Percentiles rank a stretch among this genome's conserved stretches.
Conservation (phyloP, 1,140 invertebrate genomes). For the Hylaeus volcanicus region DNA sequence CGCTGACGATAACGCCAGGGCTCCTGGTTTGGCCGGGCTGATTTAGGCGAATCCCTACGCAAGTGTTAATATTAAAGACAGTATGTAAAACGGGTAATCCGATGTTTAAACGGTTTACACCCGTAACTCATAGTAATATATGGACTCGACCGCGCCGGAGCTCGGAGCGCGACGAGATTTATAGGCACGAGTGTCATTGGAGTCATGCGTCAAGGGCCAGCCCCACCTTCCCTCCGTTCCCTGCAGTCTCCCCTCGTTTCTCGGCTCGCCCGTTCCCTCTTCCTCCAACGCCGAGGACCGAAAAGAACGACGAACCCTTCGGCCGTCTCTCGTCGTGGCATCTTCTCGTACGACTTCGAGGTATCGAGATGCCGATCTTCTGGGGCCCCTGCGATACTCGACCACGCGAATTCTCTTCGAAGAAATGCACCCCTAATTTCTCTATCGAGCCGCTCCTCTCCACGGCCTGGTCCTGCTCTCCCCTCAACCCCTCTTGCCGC, state of each 20-base stretch:
- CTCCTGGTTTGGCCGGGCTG: conserved; percentile 48
- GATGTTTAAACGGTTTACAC: conserved; percentile 79
- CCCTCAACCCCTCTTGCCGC: neutral
- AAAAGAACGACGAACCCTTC: conserved; percentile 34
- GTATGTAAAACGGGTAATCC: conserved; percentile 78
- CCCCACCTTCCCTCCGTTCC: conserved; percentile 16
- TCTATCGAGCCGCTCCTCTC: conserved; percentile 21
- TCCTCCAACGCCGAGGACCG: neutral
- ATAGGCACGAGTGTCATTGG: conserved; percentile 78
- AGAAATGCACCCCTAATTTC: conserved; percentile 42
- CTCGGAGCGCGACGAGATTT: conserved; percentile 72
- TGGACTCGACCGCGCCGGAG: conserved; percentile 70
- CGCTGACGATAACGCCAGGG: neutral
- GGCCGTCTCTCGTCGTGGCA: conserved; percentile 21
- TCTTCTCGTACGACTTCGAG: conserved; percentile 28
- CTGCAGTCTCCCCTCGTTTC: no score
- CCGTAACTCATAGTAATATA: conserved; percentile 79
- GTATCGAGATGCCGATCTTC: conserved; percentile 54
- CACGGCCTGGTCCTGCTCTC: neutral
- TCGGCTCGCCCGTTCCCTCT: conserved; percentile 6
- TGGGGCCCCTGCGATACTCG: conserved; percentile 1
- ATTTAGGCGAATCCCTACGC: conserved; percentile 66
- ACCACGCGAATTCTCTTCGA: conserved; percentile 24
- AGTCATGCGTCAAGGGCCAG: conserved; percentile 73
- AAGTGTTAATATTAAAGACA: conserved; percentile 77